These are phyloP conservation scores for Macaca nemestrina DNA, from an alignment of 2,113 vertebrate species.

Conservation along the genomic window DNA sequence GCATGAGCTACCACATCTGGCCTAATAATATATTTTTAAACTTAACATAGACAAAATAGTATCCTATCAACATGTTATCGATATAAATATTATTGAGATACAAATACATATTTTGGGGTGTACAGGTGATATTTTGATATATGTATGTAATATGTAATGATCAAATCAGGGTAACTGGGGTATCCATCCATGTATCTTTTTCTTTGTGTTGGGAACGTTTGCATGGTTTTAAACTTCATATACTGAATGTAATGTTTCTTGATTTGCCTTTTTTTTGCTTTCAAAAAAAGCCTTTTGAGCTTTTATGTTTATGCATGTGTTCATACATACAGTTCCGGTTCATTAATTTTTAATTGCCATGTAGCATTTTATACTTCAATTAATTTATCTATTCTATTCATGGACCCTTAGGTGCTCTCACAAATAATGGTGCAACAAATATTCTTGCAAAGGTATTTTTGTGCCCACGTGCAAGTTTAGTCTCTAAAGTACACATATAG, in stretches of 20 bases:
- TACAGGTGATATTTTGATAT: background rate
- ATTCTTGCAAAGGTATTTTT: background rate
- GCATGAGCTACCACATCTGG: no score
- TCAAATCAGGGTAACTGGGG: background rate
- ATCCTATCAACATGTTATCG: background rate
- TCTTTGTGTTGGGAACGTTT: background rate
- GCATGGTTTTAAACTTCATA: background rate
- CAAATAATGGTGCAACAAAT: background rate
- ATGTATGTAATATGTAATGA: background rate
- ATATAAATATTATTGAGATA: background rate
- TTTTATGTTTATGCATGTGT: background rate
- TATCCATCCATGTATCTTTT: background rate
- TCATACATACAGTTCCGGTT: background rate
- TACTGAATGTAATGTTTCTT: background rate
- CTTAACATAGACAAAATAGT: background rate
- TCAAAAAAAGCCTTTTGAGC: background rate
- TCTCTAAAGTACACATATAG: background rate
- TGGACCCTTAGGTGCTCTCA: background rate
- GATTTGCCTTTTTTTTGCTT: background rate
- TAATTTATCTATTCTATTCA: background rate
- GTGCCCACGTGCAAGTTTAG: no score
- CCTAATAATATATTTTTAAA: background rate
- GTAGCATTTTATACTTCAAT: background rate
- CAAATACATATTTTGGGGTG: background rate
- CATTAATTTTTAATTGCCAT: background rate